Evolutionary conservation across 2,797 vertebrate genomes (phyloP).

Genomic region (Nannoperca australis): DNA sequence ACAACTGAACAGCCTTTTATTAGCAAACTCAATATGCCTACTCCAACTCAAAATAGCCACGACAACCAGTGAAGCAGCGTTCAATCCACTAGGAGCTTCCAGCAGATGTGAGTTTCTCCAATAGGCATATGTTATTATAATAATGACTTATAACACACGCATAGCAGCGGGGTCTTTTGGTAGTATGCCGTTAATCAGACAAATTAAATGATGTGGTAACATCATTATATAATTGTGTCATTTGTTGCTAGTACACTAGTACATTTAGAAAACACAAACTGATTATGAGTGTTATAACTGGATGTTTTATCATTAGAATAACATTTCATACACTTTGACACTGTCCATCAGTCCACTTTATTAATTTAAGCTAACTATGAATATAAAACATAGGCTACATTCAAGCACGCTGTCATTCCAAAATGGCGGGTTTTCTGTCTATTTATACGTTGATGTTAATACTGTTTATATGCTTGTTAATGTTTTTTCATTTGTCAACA

Average conservation of each 20-base stretch:
- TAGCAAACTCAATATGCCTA: conserved; percentile 7
- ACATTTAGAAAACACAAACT: neutral
- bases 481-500: neutral
- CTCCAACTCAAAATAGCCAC: neutral
- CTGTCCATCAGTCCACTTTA: neutral
- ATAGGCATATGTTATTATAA: neutral
- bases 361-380: neutral
- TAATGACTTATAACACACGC: neutral
- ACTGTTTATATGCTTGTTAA: neutral
- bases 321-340: neutral
- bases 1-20: neutral
- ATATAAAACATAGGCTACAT: neutral
- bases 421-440: neutral
- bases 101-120: neutral
- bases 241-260: neutral
- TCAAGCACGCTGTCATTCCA: neutral
- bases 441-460: neutral
- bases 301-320: neutral
- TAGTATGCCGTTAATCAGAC: neutral
- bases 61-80: neutral
- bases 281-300: neutral
- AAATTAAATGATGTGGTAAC: neutral
- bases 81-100: neutral
- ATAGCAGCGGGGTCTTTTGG: too few species aligned
- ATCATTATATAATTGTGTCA: neutral